These are phyloP conservation scores for Bellardia pandia DNA, from an alignment of 2,888 invertebrate species.

Conservation along the genomic window DNA sequence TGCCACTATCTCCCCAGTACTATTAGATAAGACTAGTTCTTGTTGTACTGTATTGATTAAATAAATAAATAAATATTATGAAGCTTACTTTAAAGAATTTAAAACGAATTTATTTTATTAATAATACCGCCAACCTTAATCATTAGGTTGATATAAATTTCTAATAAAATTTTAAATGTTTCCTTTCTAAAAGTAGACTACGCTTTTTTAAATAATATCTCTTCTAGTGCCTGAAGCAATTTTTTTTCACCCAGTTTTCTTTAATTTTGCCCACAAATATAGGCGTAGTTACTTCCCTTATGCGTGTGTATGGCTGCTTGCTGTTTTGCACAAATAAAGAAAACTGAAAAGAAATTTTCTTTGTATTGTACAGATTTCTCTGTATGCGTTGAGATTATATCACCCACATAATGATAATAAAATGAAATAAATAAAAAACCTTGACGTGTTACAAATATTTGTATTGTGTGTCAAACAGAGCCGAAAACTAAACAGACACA, in stretches of 20 bases:
- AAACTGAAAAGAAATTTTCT: neutral
- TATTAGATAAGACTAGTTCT: too few species aligned
- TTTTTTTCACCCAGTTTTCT: neutral
- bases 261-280: neutral
- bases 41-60: too few species aligned
- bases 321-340: neutral
- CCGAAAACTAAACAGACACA: slow-evolving; percentile 43
- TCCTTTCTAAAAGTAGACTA: neutral
- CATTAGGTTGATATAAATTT: neutral
- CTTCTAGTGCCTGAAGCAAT: too few species aligned
- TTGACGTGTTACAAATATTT: slow-evolving; percentile 64
- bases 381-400: slow-evolving; percentile 51
- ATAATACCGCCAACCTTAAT: too few species aligned
- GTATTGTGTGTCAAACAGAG: slow-evolving; percentile 40
- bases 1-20: too few species aligned
- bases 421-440: slow-evolving; percentile 19
- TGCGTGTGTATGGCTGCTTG: neutral
- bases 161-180: too few species aligned
- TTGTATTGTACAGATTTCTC: slow-evolving; percentile 3
- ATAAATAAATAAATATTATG: too few species aligned
- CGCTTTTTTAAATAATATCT: neutral
- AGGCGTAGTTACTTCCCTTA: neutral
- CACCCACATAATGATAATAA: slow-evolving; percentile 54
- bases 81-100: too few species aligned
- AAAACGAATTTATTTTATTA: too few species aligned